Evolutionary conservation across 2,113 vertebrate genomes (phyloP).

Genomic region (Ondatra zibethicus): DNA sequence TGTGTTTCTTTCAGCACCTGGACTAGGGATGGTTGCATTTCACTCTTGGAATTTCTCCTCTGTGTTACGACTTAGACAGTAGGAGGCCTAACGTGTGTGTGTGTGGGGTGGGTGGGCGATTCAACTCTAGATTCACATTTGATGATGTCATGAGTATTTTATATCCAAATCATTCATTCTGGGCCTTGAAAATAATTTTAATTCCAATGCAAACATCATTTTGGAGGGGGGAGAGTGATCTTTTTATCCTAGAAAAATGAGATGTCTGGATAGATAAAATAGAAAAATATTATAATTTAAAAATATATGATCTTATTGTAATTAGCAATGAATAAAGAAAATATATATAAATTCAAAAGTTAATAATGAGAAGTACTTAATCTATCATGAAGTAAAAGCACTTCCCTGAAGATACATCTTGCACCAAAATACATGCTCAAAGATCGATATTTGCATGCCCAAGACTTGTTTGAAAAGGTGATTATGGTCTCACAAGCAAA

Average conservation of each 20-base stretch:
- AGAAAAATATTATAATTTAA: slow-evolving; percentile 51
- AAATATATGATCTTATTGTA: slow-evolving; percentile 53
- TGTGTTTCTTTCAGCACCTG: slow-evolving; percentile 2
- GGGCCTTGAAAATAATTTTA: slow-evolving; percentile 31
- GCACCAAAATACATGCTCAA: slow-evolving; percentile 65
- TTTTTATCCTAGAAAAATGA: slow-evolving; percentile 33
- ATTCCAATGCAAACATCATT: slow-evolving; percentile 31
- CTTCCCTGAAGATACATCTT: slow-evolving; percentile 43
- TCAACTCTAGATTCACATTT: not conserved
- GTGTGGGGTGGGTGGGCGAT: not conserved
- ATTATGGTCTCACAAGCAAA: slow-evolving; percentile 82
- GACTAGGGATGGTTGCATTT: slow-evolving; percentile 18
- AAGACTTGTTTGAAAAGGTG: slow-evolving; percentile 79
- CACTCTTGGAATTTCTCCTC: not conserved
- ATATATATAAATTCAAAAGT: slow-evolving; percentile 32
- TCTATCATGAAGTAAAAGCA: slow-evolving; percentile 56
- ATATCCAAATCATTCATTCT: slow-evolving; percentile 36
- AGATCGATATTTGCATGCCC: slow-evolving; percentile 78
- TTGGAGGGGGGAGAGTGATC: not conserved
- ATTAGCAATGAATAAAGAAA: slow-evolving; percentile 60
- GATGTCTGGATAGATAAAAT: slow-evolving; percentile 55
- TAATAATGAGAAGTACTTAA: slow-evolving; percentile 60
- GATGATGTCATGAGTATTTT: not conserved
- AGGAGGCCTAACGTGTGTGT: not conserved
- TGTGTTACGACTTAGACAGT: not conserved